phyloP scores from a whole-genome alignment of 2,113 vertebrate genomes.

The Aldabrachelys gigantea region DNA sequence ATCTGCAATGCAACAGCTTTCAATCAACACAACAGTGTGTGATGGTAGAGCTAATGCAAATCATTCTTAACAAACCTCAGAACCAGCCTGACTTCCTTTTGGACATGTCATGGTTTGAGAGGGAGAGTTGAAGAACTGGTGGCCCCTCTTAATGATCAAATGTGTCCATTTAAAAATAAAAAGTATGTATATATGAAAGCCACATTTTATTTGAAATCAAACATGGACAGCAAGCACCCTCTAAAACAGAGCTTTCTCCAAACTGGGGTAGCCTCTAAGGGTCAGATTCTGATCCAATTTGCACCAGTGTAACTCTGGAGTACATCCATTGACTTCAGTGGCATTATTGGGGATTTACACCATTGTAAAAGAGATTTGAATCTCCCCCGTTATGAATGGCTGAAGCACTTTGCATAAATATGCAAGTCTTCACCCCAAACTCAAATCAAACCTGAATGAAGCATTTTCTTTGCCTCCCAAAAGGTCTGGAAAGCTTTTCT shows the following conservation, averaged over 20 bases:
- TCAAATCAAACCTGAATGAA: not conserved
- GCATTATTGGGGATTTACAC: not conserved
- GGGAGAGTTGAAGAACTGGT: not conserved
- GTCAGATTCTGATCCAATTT: not conserved
- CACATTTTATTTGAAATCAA: not conserved
- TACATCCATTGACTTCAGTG: not conserved
- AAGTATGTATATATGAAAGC: not conserved
- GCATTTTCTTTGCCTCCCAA: not conserved
- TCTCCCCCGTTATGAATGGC: not conserved
- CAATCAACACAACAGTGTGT: not conserved
- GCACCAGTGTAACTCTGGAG: not conserved
- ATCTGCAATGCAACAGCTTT: not conserved
- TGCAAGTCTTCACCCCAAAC: not conserved
- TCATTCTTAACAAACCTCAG: not conserved
- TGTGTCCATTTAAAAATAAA: not conserved
- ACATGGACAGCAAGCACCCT: not conserved
- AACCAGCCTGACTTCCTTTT: not conserved
- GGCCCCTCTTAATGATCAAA: not conserved
- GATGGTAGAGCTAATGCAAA: not conserved
- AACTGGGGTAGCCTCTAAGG: not conserved
- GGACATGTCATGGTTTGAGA: not conserved
- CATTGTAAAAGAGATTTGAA: not conserved
- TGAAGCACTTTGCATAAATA: not conserved
- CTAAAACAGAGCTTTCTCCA: not conserved
- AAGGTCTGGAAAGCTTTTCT: conserved; percentile 23